Percentiles rank a stretch among this genome's conserved stretches.
These are phyloP conservation scores for Argentina silus DNA, from an alignment of 2,797 vertebrate genomes.

Conservation along the genomic window DNA sequence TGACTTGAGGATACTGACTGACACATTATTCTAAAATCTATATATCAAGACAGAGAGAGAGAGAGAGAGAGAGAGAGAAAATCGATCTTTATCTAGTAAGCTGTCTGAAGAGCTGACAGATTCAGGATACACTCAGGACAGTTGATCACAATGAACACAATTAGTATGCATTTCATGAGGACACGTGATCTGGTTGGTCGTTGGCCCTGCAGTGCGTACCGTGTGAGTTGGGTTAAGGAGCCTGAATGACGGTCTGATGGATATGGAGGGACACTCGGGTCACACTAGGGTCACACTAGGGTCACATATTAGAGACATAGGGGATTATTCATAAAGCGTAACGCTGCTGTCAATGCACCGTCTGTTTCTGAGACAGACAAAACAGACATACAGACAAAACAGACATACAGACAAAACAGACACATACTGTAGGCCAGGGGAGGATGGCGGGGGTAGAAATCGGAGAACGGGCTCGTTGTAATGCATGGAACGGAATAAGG, in stretches of 20 bases:
- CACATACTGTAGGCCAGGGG: too few species aligned
- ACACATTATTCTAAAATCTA: background rate
- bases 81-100: background rate
- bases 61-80: background rate
- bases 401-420: too few species aligned
- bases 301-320: slow-evolving; percentile 66
- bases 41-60: background rate
- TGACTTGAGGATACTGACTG: background rate
- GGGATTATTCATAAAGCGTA: slow-evolving; percentile 73
- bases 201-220: background rate
- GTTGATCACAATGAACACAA: background rate
- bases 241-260: slow-evolving; percentile 39
- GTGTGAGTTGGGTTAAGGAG: slow-evolving; percentile 35
- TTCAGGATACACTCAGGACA: background rate
- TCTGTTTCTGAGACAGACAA: background rate
- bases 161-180: background rate
- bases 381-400: background rate
- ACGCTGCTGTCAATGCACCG: slow-evolving; percentile 52
- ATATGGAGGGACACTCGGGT: slow-evolving; percentile 50
- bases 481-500: too few species aligned
- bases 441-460: too few species aligned
- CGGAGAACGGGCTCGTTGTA: too few species aligned
- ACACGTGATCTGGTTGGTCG: slow-evolving; percentile 8
- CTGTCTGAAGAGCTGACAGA: slow-evolving; percentile 2
- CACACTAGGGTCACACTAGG: slow-evolving; percentile 36